A percentile compares a stretch with the other conserved stretches of the same genome.
Evolutionary conservation across 2,113 vertebrate species (phyloP).

Genomic region (Lethenteron camtschaticum): DNA sequence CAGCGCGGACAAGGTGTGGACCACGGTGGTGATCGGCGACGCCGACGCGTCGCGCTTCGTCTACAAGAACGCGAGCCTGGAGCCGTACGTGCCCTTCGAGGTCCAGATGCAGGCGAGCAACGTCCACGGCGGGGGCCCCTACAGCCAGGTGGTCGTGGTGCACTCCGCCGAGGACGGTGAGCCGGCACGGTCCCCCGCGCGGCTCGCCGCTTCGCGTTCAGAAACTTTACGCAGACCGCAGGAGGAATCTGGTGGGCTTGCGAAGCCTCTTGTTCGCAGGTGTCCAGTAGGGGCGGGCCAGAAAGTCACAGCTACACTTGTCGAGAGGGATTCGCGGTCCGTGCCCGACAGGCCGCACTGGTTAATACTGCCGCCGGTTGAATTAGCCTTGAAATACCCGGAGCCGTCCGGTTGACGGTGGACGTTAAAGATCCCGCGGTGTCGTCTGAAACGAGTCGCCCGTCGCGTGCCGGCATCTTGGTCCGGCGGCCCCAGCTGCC

Average conservation of each 20-base stretch:
- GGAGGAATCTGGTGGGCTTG: no score
- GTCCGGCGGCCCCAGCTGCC: background rate
- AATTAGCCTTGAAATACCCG: no score
- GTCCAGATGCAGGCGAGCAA: constrained; percentile 95
- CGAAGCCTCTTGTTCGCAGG: no score
- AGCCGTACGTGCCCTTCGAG: constrained; percentile 45
- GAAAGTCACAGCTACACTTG: no score
- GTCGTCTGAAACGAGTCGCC: background rate
- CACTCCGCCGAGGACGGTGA: constrained; percentile 67
- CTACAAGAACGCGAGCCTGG: constrained; percentile 57
- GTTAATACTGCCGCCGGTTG: no score
- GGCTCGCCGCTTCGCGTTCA: no score
- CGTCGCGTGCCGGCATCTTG: background rate
- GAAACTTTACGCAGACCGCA: no score
- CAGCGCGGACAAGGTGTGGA: constrained; percentile 34
- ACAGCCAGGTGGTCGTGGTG: constrained; percentile 46
- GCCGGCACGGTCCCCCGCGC: constrained; percentile 12
- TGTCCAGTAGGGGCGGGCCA: no score
- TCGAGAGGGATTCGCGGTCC: no score
- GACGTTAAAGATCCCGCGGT: constrained; percentile 1
- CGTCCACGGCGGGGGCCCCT: constrained; percentile 63
- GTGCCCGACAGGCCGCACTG: no score
- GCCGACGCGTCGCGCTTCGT: constrained; percentile 49
- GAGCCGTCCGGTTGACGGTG: background rate
- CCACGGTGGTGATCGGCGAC: constrained; percentile 52